A percentile compares a stretch with the other conserved stretches of the same genome.
Conservation (phyloP, 2,888 invertebrate genomes). For the Polydrusus cervinus region DNA sequence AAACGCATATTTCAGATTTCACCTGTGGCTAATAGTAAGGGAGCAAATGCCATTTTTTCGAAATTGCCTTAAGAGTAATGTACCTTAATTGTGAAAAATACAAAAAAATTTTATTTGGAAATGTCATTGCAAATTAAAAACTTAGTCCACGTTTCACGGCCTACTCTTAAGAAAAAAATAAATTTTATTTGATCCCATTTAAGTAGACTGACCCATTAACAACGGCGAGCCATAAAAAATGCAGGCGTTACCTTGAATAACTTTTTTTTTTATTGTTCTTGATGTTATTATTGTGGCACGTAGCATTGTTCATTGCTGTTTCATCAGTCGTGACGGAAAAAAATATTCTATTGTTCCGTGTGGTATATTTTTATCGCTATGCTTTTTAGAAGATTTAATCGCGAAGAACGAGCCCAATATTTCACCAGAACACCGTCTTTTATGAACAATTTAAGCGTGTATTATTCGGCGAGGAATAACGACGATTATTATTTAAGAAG, state of each 20-base stretch:
- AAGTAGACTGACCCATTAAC: background rate
- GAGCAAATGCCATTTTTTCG: too few species aligned
- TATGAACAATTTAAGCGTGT: too few species aligned
- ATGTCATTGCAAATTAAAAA: too few species aligned
- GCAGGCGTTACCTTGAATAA: slow-evolving; percentile 29
- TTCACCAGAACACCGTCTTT: background rate
- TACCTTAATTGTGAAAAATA: too few species aligned
- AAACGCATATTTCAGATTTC: too few species aligned
- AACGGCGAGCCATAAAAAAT: slow-evolving; percentile 29
- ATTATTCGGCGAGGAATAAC: too few species aligned
- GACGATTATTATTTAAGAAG: background rate
- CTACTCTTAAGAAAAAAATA: too few species aligned
- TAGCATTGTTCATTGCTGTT: slow-evolving; percentile 31
- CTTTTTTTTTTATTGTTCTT: slow-evolving; percentile 36
- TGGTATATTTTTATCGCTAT: background rate
- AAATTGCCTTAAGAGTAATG: too few species aligned
- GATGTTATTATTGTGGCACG: slow-evolving; percentile 31
- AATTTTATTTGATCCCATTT: too few species aligned
- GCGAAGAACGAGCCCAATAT: background rate
- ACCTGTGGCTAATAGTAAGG: too few species aligned
- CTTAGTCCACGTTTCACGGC: too few species aligned
- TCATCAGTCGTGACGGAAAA: slow-evolving; percentile 25
- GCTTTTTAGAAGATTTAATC: background rate
- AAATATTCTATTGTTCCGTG: slow-evolving; percentile 5
- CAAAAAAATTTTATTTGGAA: too few species aligned